Evolutionary conservation across 2,113 vertebrate genomes (phyloP).

Genomic region (Bubo blakistoni): DNA sequence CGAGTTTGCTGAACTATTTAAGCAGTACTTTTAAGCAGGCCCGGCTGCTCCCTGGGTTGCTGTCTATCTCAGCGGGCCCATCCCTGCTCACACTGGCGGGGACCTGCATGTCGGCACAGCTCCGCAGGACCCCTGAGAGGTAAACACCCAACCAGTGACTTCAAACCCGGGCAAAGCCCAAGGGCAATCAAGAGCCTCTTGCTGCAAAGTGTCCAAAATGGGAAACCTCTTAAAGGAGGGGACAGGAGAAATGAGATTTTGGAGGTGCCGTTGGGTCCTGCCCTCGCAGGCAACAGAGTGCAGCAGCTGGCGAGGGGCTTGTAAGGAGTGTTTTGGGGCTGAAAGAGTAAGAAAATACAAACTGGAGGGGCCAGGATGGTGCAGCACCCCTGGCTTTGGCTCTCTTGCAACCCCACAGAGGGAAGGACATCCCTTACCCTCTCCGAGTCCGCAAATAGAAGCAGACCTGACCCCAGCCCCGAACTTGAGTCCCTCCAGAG

Average conservation of each 20-base stretch:
- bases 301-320: neutral
- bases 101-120: neutral
- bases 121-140: too few relatives aligned
- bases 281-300: neutral
- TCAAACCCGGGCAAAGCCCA: neutral
- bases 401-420: neutral
- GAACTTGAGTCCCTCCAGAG: neutral
- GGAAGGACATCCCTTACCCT: neutral
- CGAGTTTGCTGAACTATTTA: neutral
- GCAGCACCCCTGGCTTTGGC: neutral
- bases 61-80: neutral
- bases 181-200: neutral
- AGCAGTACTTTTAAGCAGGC: too few relatives aligned
- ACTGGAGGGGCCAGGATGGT: fast-evolving
- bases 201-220: neutral
- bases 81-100: fast-evolving
- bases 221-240: neutral
- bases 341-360: neutral
- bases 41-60: neutral
- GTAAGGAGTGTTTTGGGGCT: neutral
- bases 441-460: neutral
- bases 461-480: neutral
- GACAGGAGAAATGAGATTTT: neutral
- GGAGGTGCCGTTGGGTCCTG: neutral
- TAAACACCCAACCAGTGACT: neutral